Conservation (phyloP, 2,888 invertebrate species). For the Leptopilina drosophilae region DNA sequence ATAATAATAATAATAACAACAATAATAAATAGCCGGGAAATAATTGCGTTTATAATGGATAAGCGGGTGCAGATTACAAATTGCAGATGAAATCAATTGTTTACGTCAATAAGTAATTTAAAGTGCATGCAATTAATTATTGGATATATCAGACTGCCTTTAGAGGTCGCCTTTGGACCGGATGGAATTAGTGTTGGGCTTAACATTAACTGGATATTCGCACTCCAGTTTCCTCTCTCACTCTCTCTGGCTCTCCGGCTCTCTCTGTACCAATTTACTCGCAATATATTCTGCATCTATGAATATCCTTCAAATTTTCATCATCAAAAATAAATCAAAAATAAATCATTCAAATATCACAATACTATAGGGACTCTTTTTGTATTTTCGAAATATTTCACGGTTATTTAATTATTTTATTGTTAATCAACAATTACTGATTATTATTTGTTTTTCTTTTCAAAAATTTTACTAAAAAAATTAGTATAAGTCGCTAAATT, state of each 20-base stretch:
- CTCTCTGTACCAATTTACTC: background rate
- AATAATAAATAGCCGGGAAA: background rate
- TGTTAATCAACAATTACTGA: no score
- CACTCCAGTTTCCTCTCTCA: background rate
- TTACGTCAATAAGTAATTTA: background rate
- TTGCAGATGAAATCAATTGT: conserved; percentile 9
- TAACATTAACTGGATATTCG: conserved; percentile 17
- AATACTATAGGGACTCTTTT: no score
- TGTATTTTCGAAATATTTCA: no score
- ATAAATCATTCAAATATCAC: no score
- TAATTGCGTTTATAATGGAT: background rate
- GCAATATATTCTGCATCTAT: background rate
- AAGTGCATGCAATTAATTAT: background rate
- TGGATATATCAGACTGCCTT: background rate
- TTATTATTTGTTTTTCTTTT: no score
- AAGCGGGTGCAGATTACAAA: background rate
- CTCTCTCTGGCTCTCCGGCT: background rate
- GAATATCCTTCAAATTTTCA: no score
- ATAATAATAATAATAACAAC: background rate
- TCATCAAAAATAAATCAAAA: no score
- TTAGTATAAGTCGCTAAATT: no score
- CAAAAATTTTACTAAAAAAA: no score
- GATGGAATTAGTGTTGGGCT: conserved; percentile 7
- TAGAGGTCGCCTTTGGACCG: conserved; percentile 14
- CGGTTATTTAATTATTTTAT: no score